Evolutionary conservation across 2,797 vertebrate species (phyloP), one percentile per base, ranked within the genome.

Genomic region (Sebastes vulpes): DNA sequence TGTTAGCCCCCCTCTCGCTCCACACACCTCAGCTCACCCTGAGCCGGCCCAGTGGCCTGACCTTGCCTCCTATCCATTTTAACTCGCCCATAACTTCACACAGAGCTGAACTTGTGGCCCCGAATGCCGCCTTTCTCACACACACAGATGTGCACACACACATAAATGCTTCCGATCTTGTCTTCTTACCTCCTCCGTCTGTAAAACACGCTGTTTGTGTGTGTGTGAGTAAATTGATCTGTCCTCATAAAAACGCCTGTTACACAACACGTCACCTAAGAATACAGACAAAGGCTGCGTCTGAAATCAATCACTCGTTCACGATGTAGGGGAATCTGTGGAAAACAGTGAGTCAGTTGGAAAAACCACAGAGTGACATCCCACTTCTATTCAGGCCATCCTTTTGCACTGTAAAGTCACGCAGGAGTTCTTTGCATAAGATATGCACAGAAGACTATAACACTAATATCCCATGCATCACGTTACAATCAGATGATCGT

Each of bases 41-140:
- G 29, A 66, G 59, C 72, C 58, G 5, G 54, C 77, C 85, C 75
- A 58, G 77, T 73, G 81, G 69, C 86, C 88, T 89, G 84, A 88
- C 87, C 82, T 86, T 10, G 82, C 83, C 89, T 89, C 83, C 77
- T 77, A 73, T 59, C 31, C 38, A 53, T 82, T 90, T 90, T 83
- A 87, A 88, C 79, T 92, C 86, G 79, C 86, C 81, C 82, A 86
- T 93, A 93, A 93, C 91, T 88, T 92, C 90, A 87, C 92, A 88
- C 82, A 3, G 74, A 73, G 82, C 74, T 89, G 87, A 94, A 90
- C 88, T 83, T 11, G 54, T 80, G 85, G 46, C 38, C 28, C 88
- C 82, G 56, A 72, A 26, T 63, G 0, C 60, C 10, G 12, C 71
- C 68, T 64, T 42, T 53, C 72, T 21, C 72, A 46, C 87, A 74